Percentiles rank a stretch among this genome's conserved stretches.
These are phyloP conservation scores for Calcarius lapponicus DNA, from an alignment of 2,797 vertebrate genomes.

Conservation along the genomic window DNA sequence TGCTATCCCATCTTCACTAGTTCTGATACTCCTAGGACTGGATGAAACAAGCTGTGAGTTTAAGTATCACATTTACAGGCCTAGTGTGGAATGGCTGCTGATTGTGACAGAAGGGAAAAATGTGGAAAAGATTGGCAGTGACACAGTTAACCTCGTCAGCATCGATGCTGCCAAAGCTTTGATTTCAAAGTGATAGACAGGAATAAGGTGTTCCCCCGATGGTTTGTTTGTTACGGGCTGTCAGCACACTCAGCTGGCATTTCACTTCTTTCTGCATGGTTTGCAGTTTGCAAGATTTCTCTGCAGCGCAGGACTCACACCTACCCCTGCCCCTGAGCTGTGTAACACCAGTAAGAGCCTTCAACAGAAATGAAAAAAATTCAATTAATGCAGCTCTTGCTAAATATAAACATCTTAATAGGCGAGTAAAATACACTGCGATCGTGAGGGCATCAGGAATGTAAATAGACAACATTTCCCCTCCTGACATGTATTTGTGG, in stretches of 20 bases:
- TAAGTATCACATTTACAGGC: neutral
- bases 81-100: neutral
- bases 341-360: neutral
- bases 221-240: neutral
- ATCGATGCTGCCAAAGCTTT: neutral
- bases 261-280: neutral
- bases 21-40: neutral
- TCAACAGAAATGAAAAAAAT: neutral
- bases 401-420: neutral
- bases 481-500: neutral
- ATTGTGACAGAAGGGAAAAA: neutral
- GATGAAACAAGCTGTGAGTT: neutral
- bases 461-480: neutral
- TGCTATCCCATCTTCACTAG: neutral
- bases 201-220: neutral
- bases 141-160: neutral
- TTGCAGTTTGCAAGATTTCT: neutral
- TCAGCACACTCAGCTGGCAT: neutral
- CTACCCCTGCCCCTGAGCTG: neutral
- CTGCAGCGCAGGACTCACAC: neutral
- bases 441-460: neutral
- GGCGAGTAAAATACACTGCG: rapidly evolving
- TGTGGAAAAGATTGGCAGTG: neutral
- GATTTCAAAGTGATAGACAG: neutral
- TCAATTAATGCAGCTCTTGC: neutral